Percentiles rank a stretch among this genome's conserved stretches.
These are phyloP conservation scores for Hemiprocne comata DNA, from an alignment of 2,113 vertebrate genomes.

Conservation along the genomic window DNA sequence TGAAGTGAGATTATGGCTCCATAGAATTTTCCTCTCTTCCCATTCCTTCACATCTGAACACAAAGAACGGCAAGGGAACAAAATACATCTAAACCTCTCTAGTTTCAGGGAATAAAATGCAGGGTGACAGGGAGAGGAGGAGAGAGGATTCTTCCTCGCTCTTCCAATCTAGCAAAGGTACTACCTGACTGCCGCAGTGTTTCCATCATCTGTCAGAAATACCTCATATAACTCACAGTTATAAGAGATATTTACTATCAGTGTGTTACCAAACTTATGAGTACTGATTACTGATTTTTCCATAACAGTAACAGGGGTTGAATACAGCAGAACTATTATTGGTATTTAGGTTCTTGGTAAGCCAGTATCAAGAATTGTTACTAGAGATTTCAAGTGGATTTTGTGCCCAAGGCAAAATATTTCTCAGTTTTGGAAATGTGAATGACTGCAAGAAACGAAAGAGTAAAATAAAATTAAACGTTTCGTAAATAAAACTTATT, in stretches of 20 bases:
- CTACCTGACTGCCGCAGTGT: constrained; percentile 11
- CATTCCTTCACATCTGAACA: background rate
- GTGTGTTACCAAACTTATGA: background rate
- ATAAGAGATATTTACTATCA: background rate
- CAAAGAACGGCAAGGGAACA: background rate
- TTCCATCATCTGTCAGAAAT: constrained; percentile 35
- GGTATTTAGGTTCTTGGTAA: background rate
- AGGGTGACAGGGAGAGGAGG: background rate
- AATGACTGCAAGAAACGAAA: constrained; percentile 1
- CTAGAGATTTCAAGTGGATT: background rate
- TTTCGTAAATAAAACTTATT: background rate
- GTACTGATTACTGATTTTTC: background rate
- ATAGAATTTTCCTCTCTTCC: background rate
- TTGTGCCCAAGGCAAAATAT: background rate
- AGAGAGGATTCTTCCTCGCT: background rate
- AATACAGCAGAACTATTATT: background rate
- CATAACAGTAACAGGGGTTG: background rate
- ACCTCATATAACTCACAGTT: background rate
- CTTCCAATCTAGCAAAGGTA: background rate
- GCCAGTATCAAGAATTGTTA: background rate
- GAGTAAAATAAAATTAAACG: background rate
- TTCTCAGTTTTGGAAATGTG: background rate
- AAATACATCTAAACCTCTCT: background rate
- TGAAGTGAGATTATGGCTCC: background rate
- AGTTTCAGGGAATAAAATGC: background rate